A percentile compares a stretch with the other conserved stretches of the same genome.
Conservation (phyloP, 2,888 invertebrate species). For the Caenorhabditis japonica region DNA sequence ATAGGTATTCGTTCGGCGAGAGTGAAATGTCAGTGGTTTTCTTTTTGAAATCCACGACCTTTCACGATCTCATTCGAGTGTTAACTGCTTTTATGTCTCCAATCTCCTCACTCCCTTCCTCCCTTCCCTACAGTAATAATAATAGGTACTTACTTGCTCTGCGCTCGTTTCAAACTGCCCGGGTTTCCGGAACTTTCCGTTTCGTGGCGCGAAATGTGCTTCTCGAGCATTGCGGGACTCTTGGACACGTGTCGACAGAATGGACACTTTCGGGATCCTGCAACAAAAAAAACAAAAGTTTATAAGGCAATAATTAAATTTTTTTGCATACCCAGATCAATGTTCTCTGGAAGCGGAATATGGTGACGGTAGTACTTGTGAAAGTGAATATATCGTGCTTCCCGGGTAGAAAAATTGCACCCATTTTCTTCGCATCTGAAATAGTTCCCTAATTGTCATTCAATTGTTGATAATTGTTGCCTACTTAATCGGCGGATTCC, state of each 20-base stretch:
- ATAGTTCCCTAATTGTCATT: too few species aligned
- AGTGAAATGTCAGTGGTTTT: too few species aligned
- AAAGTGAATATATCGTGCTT: conserved; percentile 76
- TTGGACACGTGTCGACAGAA: conserved; percentile 76
- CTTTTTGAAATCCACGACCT: too few species aligned
- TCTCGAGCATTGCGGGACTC: conserved; percentile 77
- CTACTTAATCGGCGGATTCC: conserved; percentile 76
- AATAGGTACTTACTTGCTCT: conserved; percentile 42
- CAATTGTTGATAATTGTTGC: too few species aligned
- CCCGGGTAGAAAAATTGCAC: conserved; percentile 76
- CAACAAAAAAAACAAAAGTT: conserved; percentile 14
- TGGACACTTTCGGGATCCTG: conserved; percentile 75
- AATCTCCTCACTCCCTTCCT: too few species aligned
- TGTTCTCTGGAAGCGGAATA: conserved; percentile 74
- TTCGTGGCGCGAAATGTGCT: conserved; percentile 73
- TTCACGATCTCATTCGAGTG: too few species aligned
- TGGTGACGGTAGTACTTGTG: conserved; percentile 77
- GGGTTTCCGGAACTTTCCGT: conserved; percentile 23
- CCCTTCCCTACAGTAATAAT: too few species aligned
- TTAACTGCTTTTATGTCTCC: too few species aligned
- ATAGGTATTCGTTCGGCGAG: too few species aligned
- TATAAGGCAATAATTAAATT: conserved; percentile 6
- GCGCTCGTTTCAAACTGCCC: conserved; percentile 24
- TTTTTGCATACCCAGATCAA: conserved; percentile 72
- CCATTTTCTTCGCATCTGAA: conserved; percentile 74